Evolutionary conservation across 2,113 vertebrate genomes (phyloP), one percentile per base, ranked within the genome.

Genomic region (Henicopernis longicauda): DNA sequence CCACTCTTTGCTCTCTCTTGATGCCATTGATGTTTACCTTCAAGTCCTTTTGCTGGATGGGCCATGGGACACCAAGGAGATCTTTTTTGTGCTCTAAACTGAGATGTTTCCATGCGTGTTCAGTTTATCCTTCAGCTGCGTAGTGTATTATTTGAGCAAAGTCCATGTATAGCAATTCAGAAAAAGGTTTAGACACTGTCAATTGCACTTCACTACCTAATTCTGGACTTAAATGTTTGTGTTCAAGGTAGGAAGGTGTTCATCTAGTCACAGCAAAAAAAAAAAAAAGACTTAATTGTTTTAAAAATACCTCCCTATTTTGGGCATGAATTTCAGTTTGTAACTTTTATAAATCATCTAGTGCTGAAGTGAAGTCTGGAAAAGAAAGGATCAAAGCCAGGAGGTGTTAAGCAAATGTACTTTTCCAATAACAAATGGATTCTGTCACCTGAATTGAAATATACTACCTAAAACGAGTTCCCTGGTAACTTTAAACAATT

Each of bases 401-500:
- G 12, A 44, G 49, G 50, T 57, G 49, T 65, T 77, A 71, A 58
- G 78, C 36, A 93, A 94, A 85, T 74, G 25, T 1, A 42, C 58
- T 74, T 91, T 90, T 84, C 52, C 63, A 92, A 36, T 50, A 79
- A 57, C 34, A 91, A 91, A 90, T 86, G 27, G 34, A 59, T 90
- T 79, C n/a, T 82, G 83, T 92, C 69, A 86, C 44, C 57, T 79
- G 71, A 55, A 78, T 55, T 69, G 90, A 82, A 87, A 49, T 49
- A 32, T 3, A 38, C 31, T n/a, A 42, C 45, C 54, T 93, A 79
- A 86, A 96, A 87, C 70, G n/a, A 50, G 45, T 82, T 92, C 36
- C 40, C 69, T 90, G 55, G 62, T 95, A 78, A 55, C 86, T 96
- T 70, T 93, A 54, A 95, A 58, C 83, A 59, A 76, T 97, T 95